Conservation (phyloP, 2,113 vertebrate species). For the Sander lucioperca region DNA sequence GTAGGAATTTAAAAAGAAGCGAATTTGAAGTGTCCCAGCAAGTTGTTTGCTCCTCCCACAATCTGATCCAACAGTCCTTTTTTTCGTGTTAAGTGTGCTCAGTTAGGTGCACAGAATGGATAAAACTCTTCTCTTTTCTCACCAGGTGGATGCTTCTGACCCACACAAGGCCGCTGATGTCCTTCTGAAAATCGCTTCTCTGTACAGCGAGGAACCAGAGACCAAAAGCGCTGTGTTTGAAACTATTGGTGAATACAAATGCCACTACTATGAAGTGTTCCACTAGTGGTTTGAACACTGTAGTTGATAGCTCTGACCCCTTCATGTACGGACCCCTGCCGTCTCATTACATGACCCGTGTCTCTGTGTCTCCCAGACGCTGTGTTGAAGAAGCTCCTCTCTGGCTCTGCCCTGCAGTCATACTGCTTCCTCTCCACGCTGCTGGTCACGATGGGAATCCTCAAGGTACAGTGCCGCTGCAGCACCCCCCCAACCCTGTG, state of each 20-base stretch:
- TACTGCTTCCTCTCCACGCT: constrained; percentile 90
- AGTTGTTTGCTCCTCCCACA: not conserved
- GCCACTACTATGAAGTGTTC: not conserved
- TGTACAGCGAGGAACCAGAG: constrained; percentile 87
- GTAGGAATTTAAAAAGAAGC: constrained; percentile 37
- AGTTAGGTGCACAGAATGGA: not conserved
- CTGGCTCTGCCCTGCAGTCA: constrained; percentile 85
- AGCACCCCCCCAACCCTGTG: no score
- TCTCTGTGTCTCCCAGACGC: constrained; percentile 81
- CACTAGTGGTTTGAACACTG: not conserved
- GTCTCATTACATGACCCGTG: no score
- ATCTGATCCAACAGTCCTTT: not conserved
- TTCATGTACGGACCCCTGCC: no score
- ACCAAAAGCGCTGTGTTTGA: constrained; percentile 85
- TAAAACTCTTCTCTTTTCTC: not conserved
- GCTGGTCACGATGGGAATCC: constrained; percentile 91
- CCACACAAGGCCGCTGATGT: constrained; percentile 86
- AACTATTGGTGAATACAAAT: constrained; percentile 72
- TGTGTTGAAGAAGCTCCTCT: constrained; percentile 91
- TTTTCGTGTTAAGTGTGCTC: not conserved
- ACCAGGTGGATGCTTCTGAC: constrained; percentile 89
- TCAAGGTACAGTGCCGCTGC: constrained; percentile 86
- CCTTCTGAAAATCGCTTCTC: constrained; percentile 90
- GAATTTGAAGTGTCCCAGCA: not conserved
- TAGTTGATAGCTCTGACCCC: not conserved